Percentiles rank a stretch among this genome's conserved stretches.
Conservation (phyloP, 2,113 vertebrate species). For the Neomonachus schauinslandi region DNA sequence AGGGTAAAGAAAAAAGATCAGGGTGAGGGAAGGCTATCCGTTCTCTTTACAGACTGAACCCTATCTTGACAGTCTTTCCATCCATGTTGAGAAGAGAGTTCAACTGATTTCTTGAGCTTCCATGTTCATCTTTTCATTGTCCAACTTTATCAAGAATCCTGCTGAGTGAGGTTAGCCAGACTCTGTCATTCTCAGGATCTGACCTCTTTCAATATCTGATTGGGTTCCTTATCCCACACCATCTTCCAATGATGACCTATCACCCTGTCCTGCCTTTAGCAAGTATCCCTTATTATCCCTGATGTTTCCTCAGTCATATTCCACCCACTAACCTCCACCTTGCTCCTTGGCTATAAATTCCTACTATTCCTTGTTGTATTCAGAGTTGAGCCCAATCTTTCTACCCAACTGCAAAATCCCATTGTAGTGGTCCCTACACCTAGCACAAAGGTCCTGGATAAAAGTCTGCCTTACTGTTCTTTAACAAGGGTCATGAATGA, state of each 20-base stretch:
- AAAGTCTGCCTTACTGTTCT: neutral
- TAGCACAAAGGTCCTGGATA: neutral
- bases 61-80: neutral
- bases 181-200: neutral
- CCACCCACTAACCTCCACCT: neutral
- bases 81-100: neutral
- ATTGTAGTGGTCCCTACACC: neutral
- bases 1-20: neutral
- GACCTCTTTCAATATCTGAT: neutral
- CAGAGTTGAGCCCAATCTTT: neutral
- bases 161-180: neutral
- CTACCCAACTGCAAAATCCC: neutral
- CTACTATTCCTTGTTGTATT: neutral
- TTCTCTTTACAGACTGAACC: neutral
- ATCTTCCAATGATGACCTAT: neutral
- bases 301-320: neutral
- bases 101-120: neutral
- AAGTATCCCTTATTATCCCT: neutral
- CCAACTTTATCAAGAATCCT: neutral
- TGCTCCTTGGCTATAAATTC: neutral
- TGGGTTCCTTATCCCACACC: neutral
- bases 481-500: neutral
- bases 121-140: neutral
- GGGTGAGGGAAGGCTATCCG: neutral
- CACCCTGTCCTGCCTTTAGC: neutral